Evolutionary conservation across 2,113 vertebrate species (phyloP).

Genomic region (Lophochroa leadbeateri): DNA sequence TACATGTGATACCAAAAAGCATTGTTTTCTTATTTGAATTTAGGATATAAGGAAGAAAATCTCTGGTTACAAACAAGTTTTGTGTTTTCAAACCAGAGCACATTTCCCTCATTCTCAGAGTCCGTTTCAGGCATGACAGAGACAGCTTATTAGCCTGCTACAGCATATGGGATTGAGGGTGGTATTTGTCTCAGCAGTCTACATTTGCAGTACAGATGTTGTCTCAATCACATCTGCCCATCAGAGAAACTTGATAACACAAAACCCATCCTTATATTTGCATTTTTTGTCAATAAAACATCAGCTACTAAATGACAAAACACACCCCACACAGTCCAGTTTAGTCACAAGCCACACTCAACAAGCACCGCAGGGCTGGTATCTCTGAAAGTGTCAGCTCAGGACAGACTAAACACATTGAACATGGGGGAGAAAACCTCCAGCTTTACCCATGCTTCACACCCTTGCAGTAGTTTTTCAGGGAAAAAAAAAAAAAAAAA

Average conservation of each 20-base stretch:
- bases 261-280: rapidly evolving
- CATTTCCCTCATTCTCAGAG: background rate
- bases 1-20: background rate
- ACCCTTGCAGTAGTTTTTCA: background rate
- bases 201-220: background rate
- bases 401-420: background rate
- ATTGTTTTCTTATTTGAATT: background rate
- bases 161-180: background rate
- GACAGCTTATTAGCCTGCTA: background rate
- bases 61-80: background rate
- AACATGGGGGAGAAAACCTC: background rate
- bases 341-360: rapidly evolving
- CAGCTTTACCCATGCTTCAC: background rate
- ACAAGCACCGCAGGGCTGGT: background rate
- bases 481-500: background rate
- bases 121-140: background rate
- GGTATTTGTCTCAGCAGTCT: background rate
- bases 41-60: background rate
- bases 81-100: background rate
- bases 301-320: background rate
- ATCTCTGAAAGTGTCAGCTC: background rate
- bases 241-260: background rate
- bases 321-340: background rate
- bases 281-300: background rate
- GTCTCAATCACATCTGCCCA: background rate